Evolutionary conservation across 2,113 vertebrate species (phyloP), one percentile per base, ranked within the genome.

Genomic region (Micronycteris hirsuta): DNA sequence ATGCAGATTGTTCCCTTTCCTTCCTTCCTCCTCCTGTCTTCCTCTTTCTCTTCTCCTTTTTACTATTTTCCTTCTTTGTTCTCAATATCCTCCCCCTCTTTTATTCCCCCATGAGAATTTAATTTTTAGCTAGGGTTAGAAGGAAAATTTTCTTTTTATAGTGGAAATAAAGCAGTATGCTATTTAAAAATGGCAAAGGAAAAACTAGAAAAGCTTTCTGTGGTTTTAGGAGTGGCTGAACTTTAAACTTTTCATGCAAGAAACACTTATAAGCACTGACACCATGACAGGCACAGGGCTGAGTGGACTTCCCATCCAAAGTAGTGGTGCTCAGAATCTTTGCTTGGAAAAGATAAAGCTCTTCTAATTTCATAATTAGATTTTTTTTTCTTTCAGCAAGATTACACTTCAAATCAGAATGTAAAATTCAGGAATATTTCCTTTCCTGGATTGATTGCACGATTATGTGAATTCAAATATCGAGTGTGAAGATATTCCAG

Each of bases 381-480:
- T 38, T 68, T 73, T 58, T 95, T 92, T 26, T 80, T 33, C 90
- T 81, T 78, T 61, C 61, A 86, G 16, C 5, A 89, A 91, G n/a
- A 77, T 89, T 76, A 84, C 5, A 68, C 41, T 80, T 95, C 54
- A 89, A 94, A 91, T 93, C 38, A 88, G 58, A 93, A 84, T 70
- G 73, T 24, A 31, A 94, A 83, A 76, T 65, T 77, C 67, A 80
- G 63, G 56, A 70, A 68, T 26, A 86, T 86, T 97, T 95, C 33
- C 49, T 94, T 93, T 89, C 52, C 74, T 81, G 43, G 28, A 45
- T 68, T 92, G 74, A 95, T 91, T 49, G 24, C 71, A 73, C 47
- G 71, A 82, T 80, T 58, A 38, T 89, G 85, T 86, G 65, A 87
- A 89, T 83, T 93, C 68, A 92, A 95, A 92, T 61, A 95, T 20